Conservation (phyloP, 2,797 vertebrate genomes). For the Mus spretus region DNA sequence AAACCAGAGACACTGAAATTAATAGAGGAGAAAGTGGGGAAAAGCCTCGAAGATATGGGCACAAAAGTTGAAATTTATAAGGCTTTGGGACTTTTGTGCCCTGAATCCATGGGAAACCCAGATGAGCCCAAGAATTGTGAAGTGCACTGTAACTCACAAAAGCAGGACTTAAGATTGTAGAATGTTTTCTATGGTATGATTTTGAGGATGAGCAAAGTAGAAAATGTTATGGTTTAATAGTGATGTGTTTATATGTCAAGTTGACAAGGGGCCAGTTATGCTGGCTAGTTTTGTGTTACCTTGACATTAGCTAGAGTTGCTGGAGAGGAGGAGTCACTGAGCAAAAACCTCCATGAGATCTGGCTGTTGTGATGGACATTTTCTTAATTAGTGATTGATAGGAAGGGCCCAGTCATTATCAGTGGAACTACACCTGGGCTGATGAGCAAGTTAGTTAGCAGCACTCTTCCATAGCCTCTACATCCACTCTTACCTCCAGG, state of each 20-base stretch:
- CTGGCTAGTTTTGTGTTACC: not conserved
- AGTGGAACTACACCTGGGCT: not conserved
- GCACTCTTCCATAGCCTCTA: not conserved
- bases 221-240: not conserved
- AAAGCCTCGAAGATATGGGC: too few species aligned
- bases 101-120: too few species aligned
- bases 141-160: too few species aligned
- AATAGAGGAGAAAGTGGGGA: too few species aligned
- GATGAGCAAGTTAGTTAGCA: not conserved
- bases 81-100: not conserved
- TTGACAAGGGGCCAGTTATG: too few species aligned
- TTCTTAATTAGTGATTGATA: not conserved
- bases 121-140: too few species aligned
- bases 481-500: too few species aligned
- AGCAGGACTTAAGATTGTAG: not conserved
- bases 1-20: too few species aligned
- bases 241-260: not conserved
- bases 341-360: too few species aligned
- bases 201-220: not conserved
- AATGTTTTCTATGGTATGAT: not conserved
- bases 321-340: not conserved
- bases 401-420: not conserved
- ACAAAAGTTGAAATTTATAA: not conserved
- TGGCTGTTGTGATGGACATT: not conserved
- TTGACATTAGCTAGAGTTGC: not conserved